Percentiles rank a stretch among this genome's conserved stretches.
These are phyloP conservation scores for Pseudois nayaur DNA, from an alignment of 2,113 vertebrate genomes.

Conservation along the genomic window DNA sequence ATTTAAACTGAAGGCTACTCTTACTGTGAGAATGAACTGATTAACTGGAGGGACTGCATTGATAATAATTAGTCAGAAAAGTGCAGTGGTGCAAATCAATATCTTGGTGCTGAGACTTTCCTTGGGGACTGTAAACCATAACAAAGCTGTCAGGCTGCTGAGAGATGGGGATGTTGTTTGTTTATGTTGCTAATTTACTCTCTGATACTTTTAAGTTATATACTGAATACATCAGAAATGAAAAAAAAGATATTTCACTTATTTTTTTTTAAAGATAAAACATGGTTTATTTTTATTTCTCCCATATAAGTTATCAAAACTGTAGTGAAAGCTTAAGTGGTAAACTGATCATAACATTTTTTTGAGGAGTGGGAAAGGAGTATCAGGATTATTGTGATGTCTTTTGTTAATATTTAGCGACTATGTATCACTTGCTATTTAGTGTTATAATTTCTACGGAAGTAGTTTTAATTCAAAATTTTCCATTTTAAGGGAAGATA, in stretches of 20 bases:
- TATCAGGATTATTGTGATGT: constrained; percentile 7
- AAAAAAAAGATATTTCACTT: background rate
- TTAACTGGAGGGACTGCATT: constrained; percentile 79
- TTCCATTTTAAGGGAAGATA: background rate
- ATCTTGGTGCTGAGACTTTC: constrained; percentile 61
- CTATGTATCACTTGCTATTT: background rate
- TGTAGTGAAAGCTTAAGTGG: background rate
- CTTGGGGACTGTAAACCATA: constrained; percentile 65
- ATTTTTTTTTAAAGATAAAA: background rate
- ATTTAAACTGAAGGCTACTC: constrained; percentile 76
- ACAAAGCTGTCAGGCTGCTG: constrained; percentile 64
- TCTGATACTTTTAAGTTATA: constrained; percentile 43
- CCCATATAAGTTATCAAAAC: background rate
- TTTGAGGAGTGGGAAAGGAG: background rate
- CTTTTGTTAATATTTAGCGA: constrained; percentile 24
- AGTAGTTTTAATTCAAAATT: background rate
- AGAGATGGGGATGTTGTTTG: constrained; percentile 54
- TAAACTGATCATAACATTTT: background rate
- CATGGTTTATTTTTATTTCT: too few relatives aligned
- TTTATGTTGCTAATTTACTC: constrained; percentile 64
- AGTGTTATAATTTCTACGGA: background rate
- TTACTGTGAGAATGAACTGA: constrained; percentile 75
- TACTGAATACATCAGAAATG: background rate
- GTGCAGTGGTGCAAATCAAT: constrained; percentile 79
- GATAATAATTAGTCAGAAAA: constrained; percentile 85